These are phyloP conservation scores for Odontesthes bonariensis DNA, from an alignment of 2,113 vertebrate species.

Conservation along the genomic window DNA sequence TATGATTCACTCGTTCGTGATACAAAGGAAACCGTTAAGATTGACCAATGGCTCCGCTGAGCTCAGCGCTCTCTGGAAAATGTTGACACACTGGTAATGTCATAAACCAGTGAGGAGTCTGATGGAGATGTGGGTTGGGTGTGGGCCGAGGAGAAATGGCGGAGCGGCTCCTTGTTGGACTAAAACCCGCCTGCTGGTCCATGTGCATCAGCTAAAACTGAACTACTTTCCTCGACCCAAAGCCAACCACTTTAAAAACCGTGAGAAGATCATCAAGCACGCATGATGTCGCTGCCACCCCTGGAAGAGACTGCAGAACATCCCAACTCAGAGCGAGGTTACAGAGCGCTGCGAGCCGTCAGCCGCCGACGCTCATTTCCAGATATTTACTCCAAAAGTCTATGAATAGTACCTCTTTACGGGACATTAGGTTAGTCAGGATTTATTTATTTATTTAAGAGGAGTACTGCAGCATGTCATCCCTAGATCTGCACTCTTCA, in stretches of 20 bases:
- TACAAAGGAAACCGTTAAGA: conserved; percentile 14
- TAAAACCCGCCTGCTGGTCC: neutral
- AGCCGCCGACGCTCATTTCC: too few species aligned
- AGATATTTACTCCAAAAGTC: too few species aligned
- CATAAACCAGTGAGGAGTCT: conserved; percentile 7
- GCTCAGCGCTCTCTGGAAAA: conserved; percentile 20
- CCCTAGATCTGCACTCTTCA: too few species aligned
- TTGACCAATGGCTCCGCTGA: conserved; percentile 28
- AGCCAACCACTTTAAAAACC: neutral
- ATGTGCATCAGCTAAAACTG: neutral
- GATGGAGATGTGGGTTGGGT: conserved; percentile 32
- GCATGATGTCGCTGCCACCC: neutral
- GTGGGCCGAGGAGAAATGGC: conserved; percentile 1
- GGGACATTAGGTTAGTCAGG: too few species aligned
- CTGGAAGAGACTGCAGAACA: neutral
- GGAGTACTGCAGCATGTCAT: too few species aligned
- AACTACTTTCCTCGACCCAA: conserved; percentile 4
- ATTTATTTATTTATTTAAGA: too few species aligned
- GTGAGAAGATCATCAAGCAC: neutral
- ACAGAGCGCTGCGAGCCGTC: too few species aligned
- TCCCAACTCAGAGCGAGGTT: too few species aligned
- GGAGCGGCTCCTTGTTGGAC: neutral
- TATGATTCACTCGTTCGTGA: conserved; percentile 24
- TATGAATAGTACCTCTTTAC: too few species aligned
- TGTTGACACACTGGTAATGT: conserved; percentile 18